Evolutionary conservation across 2,888 invertebrate genomes (phyloP), one percentile per base, ranked within the genome.

Genomic region (Reticulitermes lucifugus): DNA sequence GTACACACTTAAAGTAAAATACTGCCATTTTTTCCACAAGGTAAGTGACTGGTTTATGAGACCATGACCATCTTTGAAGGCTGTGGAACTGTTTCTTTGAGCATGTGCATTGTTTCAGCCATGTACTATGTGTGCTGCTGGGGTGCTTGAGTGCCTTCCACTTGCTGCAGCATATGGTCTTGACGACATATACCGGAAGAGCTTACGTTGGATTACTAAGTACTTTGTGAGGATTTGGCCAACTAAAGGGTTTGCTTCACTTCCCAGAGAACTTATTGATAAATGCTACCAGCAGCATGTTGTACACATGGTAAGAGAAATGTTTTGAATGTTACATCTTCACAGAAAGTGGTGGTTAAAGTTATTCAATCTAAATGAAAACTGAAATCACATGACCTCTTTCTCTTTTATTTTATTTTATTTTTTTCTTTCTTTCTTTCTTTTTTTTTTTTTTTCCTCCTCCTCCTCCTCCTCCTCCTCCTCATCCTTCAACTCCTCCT

Each of bases 11-110:
- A 96, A 96, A 91, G 94, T 94, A 35, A 96, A 96, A 90, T 97
- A 97, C 90, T 98, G 98, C 90, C 98, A 99, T 91, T 95, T 97
- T 90, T 98, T 99, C 90, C 98, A 99, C 90, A 96, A 96, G 92
- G 96, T 96, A 91, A 89, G 88, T 88, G 41, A 25, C 46, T 10
- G 21, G 41, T 35, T 35, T 41, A 41, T 73, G n/a, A 65, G 46
- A 43, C 35, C 83, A 83, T 55, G n/a, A 65, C 55, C 60, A 81
- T 79, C 10, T 14, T 43, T 10, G 77, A 46, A 35, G 43, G 46
- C 79, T 51, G 51, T 79, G 65, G 18, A 43, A 29, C 41, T 71
- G 2, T 80, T 41, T 59, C 5, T 29, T 55, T 85, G 25, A 25
- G 65, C n/a, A 6, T 65, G 65, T 65, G 3, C 9, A n/a, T 25